A percentile compares a stretch with the other conserved stretches of the same genome.
phyloP scores from a whole-genome alignment of 37 sponge, comb jelly and placozoan species.

The Lycopodina hypogea region DNA sequence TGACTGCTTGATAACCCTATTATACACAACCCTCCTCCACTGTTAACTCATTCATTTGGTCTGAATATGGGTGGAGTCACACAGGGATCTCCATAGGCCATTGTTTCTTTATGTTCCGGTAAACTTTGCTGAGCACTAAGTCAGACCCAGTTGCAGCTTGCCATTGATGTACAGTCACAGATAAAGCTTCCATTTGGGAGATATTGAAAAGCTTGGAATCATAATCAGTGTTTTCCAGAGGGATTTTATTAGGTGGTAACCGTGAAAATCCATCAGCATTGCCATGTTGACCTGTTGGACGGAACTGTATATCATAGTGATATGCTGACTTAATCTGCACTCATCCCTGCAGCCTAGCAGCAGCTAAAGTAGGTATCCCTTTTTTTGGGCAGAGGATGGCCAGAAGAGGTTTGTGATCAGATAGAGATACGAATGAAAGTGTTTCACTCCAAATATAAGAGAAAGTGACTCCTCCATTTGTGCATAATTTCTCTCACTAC shows the following conservation, averaged over 20 bases:
- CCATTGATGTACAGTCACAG: background rate
- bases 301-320: slow-evolving; percentile 29
- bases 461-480: slow-evolving; percentile 24
- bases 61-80: background rate
- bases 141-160: background rate
- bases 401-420: slow-evolving; percentile 42
- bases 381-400: slow-evolving; percentile 30
- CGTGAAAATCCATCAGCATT: slow-evolving; percentile 61
- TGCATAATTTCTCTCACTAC: slow-evolving; percentile 22
- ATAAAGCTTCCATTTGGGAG: slow-evolving; percentile 3
- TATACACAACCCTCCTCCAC: background rate
- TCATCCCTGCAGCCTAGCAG: slow-evolving; percentile 34
- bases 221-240: background rate
- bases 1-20: background rate
- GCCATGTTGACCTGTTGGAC: slow-evolving; percentile 27
- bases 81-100: slow-evolving; percentile 24
- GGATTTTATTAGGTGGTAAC: slow-evolving; percentile 10
- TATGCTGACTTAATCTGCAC: slow-evolving; percentile 34
- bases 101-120: slow-evolving; percentile 15
- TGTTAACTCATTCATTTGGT: background rate
- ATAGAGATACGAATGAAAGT: slow-evolving; percentile 5
- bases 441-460: slow-evolving; percentile 19
- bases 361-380: slow-evolving; percentile 35
- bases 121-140: slow-evolving; percentile 42
- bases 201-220: slow-evolving; percentile 7